Evolutionary conservation across 2,113 vertebrate genomes (phyloP), one percentile per base, ranked within the genome.

Genomic region (Oncorhynchus tshawytscha): DNA sequence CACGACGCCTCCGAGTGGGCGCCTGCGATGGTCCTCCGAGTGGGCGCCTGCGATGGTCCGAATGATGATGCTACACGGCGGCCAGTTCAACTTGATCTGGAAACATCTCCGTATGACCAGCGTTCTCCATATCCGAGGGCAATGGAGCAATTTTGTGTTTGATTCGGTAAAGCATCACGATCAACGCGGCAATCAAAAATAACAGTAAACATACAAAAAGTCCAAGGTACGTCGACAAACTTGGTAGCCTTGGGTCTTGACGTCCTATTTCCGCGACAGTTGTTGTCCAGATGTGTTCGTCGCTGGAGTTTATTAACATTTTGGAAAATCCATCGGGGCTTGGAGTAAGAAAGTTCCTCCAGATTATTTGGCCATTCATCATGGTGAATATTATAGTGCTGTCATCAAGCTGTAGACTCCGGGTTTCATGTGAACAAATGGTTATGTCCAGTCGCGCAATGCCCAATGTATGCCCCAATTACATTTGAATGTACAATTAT

Each of bases 101-200:
- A 49, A 81, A 83, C 76, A 83, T 81, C 60, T 85, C 85, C n/a
- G 77, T 73, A 16, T 79, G 78, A 34, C 78, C 71, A 2, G 64
- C 76, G 70, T 57, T 82, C 66, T 85, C 86, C 73, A 78, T 73
- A 54, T 85, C 84, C 48, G 86, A 75, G 8, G 80, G 83, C 62
- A 83, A 54, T 15, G 85, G 86, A 0, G 86, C 86, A 22, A 88
- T 80, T 7, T 78, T 85, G 78, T 88, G 82, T 34, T 88, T 88
- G 78, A 88, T 84, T 65, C 86, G 81, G 78, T 85, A 85, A 8
- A 88, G 84, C 86, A 85, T 85, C 70, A 88, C 81, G 25, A 84
- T 77, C 70, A 88, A 68, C 78, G 86, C 34, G n/a, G 80, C 84
- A 16, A 88, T 70, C 31, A 88, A 69, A 78, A 84, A 79, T 66